A percentile compares a stretch with the other conserved stretches of the same genome.
These are phyloP conservation scores for Drosophila affinis DNA, from an alignment of 2,888 invertebrate species.

Conservation along the genomic window DNA sequence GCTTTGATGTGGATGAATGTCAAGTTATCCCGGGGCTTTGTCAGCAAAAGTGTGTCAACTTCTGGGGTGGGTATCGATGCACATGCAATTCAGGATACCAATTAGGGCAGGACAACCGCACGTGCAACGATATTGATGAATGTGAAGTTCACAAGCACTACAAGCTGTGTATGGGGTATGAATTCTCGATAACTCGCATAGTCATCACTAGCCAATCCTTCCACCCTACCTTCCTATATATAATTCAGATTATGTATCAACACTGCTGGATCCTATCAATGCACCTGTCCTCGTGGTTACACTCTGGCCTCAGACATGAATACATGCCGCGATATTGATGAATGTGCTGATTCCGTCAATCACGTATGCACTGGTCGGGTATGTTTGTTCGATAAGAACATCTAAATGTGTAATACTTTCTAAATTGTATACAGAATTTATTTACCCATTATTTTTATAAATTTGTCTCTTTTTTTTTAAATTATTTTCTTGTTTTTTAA, in stretches of 20 bases:
- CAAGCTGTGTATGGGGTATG: constrained; percentile 88
- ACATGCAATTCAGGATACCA: constrained; percentile 93
- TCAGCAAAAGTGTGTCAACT: constrained; percentile 94
- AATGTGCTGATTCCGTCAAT: constrained; percentile 85
- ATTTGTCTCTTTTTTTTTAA: background rate
- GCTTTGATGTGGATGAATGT: constrained; percentile 90
- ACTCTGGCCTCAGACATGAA: constrained; percentile 89
- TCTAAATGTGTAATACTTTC: background rate
- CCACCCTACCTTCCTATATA: background rate
- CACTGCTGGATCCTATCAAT: constrained; percentile 92
- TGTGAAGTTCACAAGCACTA: constrained; percentile 90
- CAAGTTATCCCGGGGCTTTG: constrained; percentile 86
- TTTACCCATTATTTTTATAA: background rate
- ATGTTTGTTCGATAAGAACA: constrained; percentile 8
- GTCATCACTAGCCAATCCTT: background rate
- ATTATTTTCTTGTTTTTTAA: constrained; percentile 4
- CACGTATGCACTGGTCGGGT: constrained; percentile 85
- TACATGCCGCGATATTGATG: constrained; percentile 93
- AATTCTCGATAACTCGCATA: background rate
- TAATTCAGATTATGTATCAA: constrained; percentile 88
- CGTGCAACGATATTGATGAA: constrained; percentile 91
- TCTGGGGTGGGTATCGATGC: constrained; percentile 95
- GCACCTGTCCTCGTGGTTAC: constrained; percentile 92
- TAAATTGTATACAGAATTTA: background rate
- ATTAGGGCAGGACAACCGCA: constrained; percentile 88